Conservation (phyloP, 2,797 vertebrate species). For the Malurus leucopterus region DNA sequence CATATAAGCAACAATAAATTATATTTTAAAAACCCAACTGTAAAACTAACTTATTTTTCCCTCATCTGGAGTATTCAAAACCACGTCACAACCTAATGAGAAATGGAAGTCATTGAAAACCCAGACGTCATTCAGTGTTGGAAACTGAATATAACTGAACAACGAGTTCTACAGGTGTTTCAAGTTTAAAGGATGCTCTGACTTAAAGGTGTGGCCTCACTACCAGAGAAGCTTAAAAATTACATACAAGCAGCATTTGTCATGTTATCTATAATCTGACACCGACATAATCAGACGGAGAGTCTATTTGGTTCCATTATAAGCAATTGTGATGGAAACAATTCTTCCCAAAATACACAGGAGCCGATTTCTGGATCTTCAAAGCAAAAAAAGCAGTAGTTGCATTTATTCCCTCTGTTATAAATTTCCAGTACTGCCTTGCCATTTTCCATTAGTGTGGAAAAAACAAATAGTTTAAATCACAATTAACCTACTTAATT, state of each 20-base stretch:
- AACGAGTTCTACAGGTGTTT: slow-evolving; percentile 59
- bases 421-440: neutral
- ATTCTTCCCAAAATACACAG: neutral
- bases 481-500: neutral
- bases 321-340: neutral
- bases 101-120: slow-evolving; percentile 49
- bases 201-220: slow-evolving; percentile 22
- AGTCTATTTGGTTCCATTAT: neutral
- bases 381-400: neutral
- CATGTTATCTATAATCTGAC: slow-evolving; percentile 14
- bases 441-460: neutral
- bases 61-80: slow-evolving; percentile 36
- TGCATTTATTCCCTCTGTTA: neutral
- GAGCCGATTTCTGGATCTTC: neutral
- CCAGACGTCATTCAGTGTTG: slow-evolving; percentile 25
- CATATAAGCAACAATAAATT: neutral
- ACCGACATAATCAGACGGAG: neutral
- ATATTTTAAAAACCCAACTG: neutral
- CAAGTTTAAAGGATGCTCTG: slow-evolving; percentile 39
- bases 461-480: neutral
- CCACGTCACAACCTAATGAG: slow-evolving; percentile 11
- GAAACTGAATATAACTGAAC: slow-evolving; percentile 22
- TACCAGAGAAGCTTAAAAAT: neutral
- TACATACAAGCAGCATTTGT: slow-evolving; percentile 15
- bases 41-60: slow-evolving; percentile 29